These are phyloP conservation scores for Crypturellus undulatus DNA, from an alignment of 2,113 vertebrate species.

Conservation along the genomic window DNA sequence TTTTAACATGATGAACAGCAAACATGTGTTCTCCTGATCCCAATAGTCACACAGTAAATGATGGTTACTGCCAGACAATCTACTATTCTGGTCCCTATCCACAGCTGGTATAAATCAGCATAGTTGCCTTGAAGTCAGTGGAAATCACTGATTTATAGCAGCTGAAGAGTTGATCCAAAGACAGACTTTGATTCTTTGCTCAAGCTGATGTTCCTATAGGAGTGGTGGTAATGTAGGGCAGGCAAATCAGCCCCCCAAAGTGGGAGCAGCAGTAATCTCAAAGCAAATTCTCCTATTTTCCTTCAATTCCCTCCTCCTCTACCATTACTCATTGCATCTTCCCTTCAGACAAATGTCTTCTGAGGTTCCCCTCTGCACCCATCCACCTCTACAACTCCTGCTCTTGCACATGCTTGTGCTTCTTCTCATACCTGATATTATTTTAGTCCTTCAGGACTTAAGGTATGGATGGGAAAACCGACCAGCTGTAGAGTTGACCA, in stretches of 20 bases:
- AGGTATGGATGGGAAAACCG: background rate
- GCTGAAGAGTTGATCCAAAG: background rate
- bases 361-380: rapidly evolving
- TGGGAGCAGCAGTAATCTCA: rapidly evolving
- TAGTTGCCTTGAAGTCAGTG: background rate
- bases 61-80: background rate
- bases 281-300: background rate
- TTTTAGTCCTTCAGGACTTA: background rate
- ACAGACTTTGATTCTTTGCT: background rate
- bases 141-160: slow-evolving; percentile 22
- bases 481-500: rapidly evolving
- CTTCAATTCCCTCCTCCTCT: background rate
- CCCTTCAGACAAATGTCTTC: background rate
- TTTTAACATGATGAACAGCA: background rate
- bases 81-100: background rate
- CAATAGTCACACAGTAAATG: background rate
- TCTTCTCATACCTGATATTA: background rate
- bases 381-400: background rate
- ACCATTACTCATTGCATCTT: background rate
- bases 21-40: background rate
- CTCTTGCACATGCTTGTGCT: background rate
- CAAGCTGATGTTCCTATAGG: background rate
- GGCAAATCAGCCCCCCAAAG: background rate
- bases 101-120: slow-evolving; percentile 10
- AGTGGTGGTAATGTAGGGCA: background rate